Percentiles rank a stretch among this genome's conserved stretches.
These are phyloP conservation scores for Pogoniulus pusillus DNA, from an alignment of 2,797 vertebrate species.

Conservation along the genomic window DNA sequence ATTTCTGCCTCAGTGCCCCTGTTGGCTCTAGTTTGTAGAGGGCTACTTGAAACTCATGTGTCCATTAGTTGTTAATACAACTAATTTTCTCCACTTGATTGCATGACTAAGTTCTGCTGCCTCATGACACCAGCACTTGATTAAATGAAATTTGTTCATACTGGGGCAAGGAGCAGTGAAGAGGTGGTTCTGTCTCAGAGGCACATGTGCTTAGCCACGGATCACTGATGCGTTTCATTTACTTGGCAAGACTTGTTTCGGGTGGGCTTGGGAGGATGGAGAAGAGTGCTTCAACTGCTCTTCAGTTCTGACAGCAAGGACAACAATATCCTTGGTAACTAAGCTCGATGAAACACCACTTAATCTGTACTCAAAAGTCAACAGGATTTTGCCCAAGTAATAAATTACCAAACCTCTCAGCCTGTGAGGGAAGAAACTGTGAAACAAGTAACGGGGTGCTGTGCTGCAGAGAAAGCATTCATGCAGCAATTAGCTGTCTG, in stretches of 20 bases:
- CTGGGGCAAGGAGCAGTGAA: background rate
- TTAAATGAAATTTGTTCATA: conserved; percentile 38
- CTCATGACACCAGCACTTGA: conserved; percentile 28
- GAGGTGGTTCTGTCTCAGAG: background rate
- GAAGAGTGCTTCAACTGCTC: background rate
- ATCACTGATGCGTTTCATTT: background rate
- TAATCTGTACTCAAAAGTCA: background rate
- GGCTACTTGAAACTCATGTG: conserved; percentile 5
- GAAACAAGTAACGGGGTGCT: background rate
- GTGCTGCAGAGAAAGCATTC: background rate
- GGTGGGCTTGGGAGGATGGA: background rate
- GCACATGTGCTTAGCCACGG: background rate
- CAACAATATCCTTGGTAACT: background rate
- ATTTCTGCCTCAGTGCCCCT: background rate
- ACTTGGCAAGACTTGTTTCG: conserved; percentile 9
- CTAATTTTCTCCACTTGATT: conserved; percentile 45
- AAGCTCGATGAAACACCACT: conserved; percentile 3
- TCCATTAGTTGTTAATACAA: conserved; percentile 26
- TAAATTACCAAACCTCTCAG: background rate
- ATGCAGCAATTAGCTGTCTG: background rate
- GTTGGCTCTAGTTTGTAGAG: conserved; percentile 19
- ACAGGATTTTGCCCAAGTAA: background rate
- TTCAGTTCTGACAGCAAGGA: conserved; percentile 5
- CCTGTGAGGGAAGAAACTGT: background rate
- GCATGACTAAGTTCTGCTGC: conserved; percentile 50